Percentiles rank a stretch among this genome's conserved stretches.
phyloP scores from a whole-genome alignment of 2,888 invertebrate species.

The Agrotis segetum region DNA sequence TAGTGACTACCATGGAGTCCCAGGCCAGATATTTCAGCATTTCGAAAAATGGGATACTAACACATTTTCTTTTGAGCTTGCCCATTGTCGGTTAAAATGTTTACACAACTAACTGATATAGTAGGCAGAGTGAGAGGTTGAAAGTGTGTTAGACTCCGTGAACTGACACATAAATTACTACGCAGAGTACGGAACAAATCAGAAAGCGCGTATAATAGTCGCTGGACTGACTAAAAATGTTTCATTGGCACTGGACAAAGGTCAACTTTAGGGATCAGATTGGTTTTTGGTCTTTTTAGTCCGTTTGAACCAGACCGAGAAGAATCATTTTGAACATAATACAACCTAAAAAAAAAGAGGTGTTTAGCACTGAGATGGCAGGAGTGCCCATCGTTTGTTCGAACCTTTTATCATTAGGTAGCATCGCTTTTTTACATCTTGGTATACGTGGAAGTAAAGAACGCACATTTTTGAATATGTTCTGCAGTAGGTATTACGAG shows the following conservation, averaged over 20 bases:
- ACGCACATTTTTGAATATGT: not conserved
- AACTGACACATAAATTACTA: conserved; percentile 33
- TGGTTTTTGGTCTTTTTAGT: no score
- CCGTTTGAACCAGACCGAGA: no score
- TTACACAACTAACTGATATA: not conserved
- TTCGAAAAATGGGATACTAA: not conserved
- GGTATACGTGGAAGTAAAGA: not conserved
- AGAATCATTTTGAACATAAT: no score
- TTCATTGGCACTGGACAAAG: no score
- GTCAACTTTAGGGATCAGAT: no score
- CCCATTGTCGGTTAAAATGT: not conserved
- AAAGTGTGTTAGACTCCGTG: conserved; percentile 29
- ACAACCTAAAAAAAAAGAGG: not conserved
- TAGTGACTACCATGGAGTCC: not conserved
- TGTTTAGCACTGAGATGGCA: not conserved
- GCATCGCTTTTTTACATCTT: no score
- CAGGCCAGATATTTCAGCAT: not conserved
- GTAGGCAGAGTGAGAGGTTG: conserved; percentile 20
- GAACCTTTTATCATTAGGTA: not conserved
- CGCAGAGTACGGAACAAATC: conserved; percentile 21
- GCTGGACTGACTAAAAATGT: no score
- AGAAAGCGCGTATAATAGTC: conserved; percentile 6
- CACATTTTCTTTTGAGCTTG: not conserved
- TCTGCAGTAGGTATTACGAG: not conserved
- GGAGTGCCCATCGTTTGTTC: not conserved